Evolutionary conservation across 2,888 invertebrate genomes (phyloP), one percentile per base, ranked within the genome.

Genomic region (Hirtodrosophila confusa): DNA sequence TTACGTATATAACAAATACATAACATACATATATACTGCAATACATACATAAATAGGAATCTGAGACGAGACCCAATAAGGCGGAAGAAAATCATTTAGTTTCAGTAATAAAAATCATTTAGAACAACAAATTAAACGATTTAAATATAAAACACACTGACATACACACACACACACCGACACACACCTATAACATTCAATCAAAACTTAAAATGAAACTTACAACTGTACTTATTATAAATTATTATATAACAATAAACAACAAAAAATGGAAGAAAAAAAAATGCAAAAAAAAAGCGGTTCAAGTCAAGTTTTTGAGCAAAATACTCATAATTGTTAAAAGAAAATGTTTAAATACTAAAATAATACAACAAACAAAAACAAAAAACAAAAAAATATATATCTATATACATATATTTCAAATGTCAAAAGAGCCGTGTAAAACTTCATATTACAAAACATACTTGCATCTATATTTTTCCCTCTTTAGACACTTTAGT

Each of bases 401-500:
- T 12, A 63, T 41, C 43, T 33, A 57, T 43, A 49, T 65, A n/a
- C n/a, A 65, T 70, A 69, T 65, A 75, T 66, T 67, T 66, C 41
- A 39, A 62, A 57, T 36, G 54, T 62, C 44, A 67, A 67, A 62
- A 58, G 65, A 74, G 55, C 67, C 84, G 75, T 69, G 62, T 79
- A 77, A 75, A 83, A 76, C 61, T 70, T 78, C 77, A 80, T 76
- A 84, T 77, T 79, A 75, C 55, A 17, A 75, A 51, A 50, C 62
- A 71, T 75, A 62, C 67, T 65, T 70, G 48, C 66, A 71, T 75
- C 47, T 73, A 73, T 76, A 76, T 85, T 84, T 88, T 86, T 78
- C 68, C 83, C 89, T 85, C 79, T 77, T 89, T 88, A 88, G 85
- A 85, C 69, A 83, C 78, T 88, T 88, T 89, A 89, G 89, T 89